Conservation (phyloP, 2,888 invertebrate species). For the Lacanobia oleracea region DNA sequence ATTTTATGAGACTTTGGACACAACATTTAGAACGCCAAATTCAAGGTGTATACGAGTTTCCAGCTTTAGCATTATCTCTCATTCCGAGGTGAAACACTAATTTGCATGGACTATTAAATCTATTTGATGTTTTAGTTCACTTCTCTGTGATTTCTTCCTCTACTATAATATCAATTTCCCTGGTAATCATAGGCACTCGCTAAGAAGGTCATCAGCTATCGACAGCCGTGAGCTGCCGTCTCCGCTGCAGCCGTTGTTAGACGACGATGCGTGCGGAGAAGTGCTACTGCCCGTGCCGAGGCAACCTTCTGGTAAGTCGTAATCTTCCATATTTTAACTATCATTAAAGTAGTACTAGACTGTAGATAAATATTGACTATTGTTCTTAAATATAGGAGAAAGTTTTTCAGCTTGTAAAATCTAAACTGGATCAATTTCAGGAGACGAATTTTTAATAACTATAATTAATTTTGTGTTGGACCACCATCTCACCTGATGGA, state of each 20-base stretch:
- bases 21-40: no score
- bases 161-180: neutral
- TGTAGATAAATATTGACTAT: no score
- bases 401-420: neutral
- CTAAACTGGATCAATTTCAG: no score
- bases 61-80: no score
- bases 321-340: neutral
- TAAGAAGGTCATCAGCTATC: conserved; percentile 91
- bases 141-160: neutral
- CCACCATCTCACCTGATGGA: no score
- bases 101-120: no score
- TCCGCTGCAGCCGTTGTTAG: conserved; percentile 84
- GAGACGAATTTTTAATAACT: no score
- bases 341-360: no score
- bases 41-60: no score
- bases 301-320: conserved; percentile 84
- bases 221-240: conserved; percentile 90
- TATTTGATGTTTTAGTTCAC: neutral
- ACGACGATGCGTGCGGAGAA: conserved; percentile 84
- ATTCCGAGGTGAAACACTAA: no score
- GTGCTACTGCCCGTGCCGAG: conserved; percentile 86
- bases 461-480: no score
- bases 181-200: conserved; percentile 77
- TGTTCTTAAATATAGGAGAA: neutral
- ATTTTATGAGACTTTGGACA: no score